Evolutionary conservation across 2,797 vertebrate genomes (phyloP).

Genomic region (Ptychobarbus kaznakovi): DNA sequence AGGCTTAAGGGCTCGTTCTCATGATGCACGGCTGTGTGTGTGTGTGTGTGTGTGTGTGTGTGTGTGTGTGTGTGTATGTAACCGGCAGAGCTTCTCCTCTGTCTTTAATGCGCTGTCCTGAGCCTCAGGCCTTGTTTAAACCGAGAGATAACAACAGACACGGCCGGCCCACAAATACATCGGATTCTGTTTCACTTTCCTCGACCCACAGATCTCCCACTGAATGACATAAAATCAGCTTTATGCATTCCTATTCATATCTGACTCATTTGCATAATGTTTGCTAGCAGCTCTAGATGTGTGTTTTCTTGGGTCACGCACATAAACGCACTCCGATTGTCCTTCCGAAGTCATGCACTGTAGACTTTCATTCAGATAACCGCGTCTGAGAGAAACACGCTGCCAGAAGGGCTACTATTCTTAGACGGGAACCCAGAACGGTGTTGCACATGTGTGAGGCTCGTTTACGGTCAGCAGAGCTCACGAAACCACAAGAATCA

Average conservation of each 20-base stretch:
- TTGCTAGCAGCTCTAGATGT: background rate
- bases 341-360: background rate
- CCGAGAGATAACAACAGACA: slow-evolving; percentile 69
- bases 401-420: slow-evolving; percentile 41
- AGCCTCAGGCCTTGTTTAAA: slow-evolving; percentile 70
- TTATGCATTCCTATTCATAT: background rate
- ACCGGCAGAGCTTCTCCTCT: slow-evolving; percentile 71
- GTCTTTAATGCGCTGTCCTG: slow-evolving; percentile 76
- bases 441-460: slow-evolving; percentile 1
- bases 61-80: slow-evolving; percentile 66
- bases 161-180: slow-evolving; percentile 29
- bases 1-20: slow-evolving; percentile 77
- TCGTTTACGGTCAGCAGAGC: background rate
- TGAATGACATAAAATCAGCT: background rate
- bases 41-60: slow-evolving; percentile 46
- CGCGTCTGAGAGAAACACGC: slow-evolving; percentile 37
- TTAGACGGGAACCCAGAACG: slow-evolving; percentile 15
- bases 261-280: slow-evolving; percentile 19
- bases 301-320: background rate
- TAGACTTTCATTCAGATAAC: slow-evolving; percentile 39
- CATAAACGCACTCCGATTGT: background rate
- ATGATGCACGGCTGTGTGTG: slow-evolving; percentile 55
- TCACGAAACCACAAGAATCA: background rate
- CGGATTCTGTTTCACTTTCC: slow-evolving; percentile 16
- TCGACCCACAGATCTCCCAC: slow-evolving; percentile 5